A percentile compares a stretch with the other conserved stretches of the same genome.
phyloP scores from a whole-genome alignment of 2,113 vertebrate species.

The Aythya baeri region DNA sequence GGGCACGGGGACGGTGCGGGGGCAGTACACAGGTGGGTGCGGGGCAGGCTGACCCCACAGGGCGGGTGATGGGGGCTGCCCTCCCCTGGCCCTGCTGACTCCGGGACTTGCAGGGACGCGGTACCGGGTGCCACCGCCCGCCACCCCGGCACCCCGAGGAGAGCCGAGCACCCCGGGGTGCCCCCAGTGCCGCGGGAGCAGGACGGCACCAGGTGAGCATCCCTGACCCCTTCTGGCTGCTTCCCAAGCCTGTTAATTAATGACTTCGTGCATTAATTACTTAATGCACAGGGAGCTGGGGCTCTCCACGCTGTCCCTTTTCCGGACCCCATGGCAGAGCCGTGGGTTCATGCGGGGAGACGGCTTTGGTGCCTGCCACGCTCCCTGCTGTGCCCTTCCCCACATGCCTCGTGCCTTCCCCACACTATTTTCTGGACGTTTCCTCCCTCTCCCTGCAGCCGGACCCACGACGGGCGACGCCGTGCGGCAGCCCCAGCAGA shows the following conservation, averaged over 20 bases:
- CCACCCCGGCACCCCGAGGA: neutral
- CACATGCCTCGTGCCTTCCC: rapidly evolving
- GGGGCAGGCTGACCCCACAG: too few species aligned
- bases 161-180: neutral
- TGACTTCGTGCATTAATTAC: neutral
- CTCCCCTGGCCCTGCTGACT: rapidly evolving
- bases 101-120: constrained; percentile 48
- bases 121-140: neutral
- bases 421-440: rapidly evolving
- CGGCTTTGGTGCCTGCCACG: too few species aligned
- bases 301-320: too few species aligned
- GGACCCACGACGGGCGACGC: rapidly evolving
- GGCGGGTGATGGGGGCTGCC: too few species aligned
- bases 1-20: constrained; percentile 1
- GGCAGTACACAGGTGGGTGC: constrained; percentile 75
- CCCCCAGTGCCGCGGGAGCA: neutral
- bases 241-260: neutral
- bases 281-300: too few species aligned
- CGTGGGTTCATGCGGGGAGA: too few species aligned
- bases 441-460: neutral
- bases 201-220: neutral
- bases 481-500: neutral
- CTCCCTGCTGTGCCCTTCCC: neutral
- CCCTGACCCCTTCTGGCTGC: neutral
- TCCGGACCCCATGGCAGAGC: too few species aligned